A percentile compares a stretch with the other conserved stretches of the same genome.
Conservation (phyloP, 2,797 vertebrate genomes). For the Tenualosa thibaudeaui region DNA sequence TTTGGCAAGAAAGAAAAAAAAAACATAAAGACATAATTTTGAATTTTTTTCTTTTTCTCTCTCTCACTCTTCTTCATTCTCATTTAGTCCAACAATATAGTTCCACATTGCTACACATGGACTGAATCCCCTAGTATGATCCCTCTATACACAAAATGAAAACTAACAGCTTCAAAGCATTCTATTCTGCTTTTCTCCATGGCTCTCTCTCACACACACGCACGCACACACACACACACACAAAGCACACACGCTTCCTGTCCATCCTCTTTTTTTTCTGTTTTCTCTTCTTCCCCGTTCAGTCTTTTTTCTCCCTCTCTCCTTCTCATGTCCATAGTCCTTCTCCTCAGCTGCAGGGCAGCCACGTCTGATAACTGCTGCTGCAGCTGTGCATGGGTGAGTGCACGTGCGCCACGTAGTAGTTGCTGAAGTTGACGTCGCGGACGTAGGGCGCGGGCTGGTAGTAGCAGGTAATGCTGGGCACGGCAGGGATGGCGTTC, state of each 20-base stretch:
- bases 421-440: conserved; percentile 88
- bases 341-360: conserved; percentile 78
- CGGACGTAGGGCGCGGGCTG: conserved; percentile 86
- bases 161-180: conserved; percentile 27
- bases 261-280: neutral
- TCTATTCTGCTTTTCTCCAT: neutral
- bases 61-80: conserved; percentile 40
- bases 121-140: conserved; percentile 30
- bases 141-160: neutral
- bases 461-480: conserved; percentile 91
- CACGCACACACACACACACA: neutral
- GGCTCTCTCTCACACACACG: conserved; percentile 8
- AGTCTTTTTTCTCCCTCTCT: neutral
- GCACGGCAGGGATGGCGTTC: conserved; percentile 84
- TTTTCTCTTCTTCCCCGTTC: neutral
- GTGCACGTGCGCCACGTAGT: conserved; percentile 90
- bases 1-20: conserved; percentile 52
- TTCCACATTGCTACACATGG: conserved; percentile 53
- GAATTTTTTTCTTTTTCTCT: neutral
- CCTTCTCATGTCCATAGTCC: neutral
- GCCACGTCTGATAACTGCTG: conserved; percentile 83
- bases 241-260: neutral
- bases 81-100: conserved; percentile 30
- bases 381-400: conserved; percentile 76
- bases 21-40: neutral